A percentile compares a stretch with the other conserved stretches of the same genome.
These are phyloP conservation scores for Labroides dimidiatus DNA, from an alignment of 2,797 vertebrate species.

Conservation along the genomic window DNA sequence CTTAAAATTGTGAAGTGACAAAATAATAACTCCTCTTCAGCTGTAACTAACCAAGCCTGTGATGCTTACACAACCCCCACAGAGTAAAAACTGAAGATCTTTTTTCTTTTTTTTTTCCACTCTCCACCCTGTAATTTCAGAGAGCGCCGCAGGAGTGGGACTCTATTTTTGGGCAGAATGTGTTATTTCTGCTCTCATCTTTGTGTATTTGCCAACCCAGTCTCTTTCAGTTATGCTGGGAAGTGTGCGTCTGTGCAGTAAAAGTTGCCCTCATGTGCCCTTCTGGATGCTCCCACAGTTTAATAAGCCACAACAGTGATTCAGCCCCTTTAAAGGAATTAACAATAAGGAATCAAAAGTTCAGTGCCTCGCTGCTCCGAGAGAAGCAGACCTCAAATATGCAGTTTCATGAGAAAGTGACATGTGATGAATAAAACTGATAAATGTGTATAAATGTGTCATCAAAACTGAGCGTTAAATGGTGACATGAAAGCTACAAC, in stretches of 20 bases:
- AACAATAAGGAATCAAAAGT: constrained; percentile 53
- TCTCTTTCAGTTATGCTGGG: constrained; percentile 59
- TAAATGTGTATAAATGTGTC: background rate
- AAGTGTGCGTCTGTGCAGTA: constrained; percentile 37
- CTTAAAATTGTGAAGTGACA: constrained; percentile 54
- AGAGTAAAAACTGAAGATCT: constrained; percentile 52
- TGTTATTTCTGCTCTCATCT: constrained; percentile 80
- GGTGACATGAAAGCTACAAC: constrained; percentile 17
- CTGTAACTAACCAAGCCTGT: constrained; percentile 46
- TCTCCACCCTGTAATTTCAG: constrained; percentile 77
- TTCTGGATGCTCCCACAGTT: constrained; percentile 48
- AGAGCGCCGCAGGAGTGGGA: constrained; percentile 64
- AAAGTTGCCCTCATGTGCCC: constrained; percentile 57
- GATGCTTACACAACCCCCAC: constrained; percentile 51
- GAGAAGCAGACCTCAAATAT: constrained; percentile 35
- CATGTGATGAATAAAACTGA: constrained; percentile 5
- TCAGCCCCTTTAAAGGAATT: constrained; percentile 31
- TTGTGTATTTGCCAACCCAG: constrained; percentile 72
- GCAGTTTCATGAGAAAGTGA: constrained; percentile 41
- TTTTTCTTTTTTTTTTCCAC: constrained; percentile 48
- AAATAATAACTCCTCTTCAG: constrained; percentile 38
- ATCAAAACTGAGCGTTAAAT: constrained; percentile 17
- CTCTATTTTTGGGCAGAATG: constrained; percentile 71
- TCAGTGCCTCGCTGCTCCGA: constrained; percentile 22
- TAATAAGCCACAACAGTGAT: constrained; percentile 41